A percentile compares a stretch with the other conserved stretches of the same genome.
These are phyloP conservation scores for Patella pellucida DNA, from an alignment of 2,888 invertebrate genomes.

Conservation along the genomic window DNA sequence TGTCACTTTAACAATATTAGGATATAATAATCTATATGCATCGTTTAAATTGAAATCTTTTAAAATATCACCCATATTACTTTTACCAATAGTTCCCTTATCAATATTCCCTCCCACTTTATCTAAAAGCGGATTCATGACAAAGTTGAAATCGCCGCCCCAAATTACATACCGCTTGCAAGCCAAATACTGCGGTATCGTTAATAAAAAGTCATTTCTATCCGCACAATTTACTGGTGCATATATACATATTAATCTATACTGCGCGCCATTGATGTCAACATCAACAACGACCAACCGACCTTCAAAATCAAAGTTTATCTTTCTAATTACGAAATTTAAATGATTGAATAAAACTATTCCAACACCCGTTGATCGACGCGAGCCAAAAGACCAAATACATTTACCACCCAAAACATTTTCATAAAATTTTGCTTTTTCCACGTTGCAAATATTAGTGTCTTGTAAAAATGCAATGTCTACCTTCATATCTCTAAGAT, in stretches of 20 bases:
- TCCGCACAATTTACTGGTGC: neutral
- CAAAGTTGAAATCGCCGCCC: neutral
- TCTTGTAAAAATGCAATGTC: constrained; percentile 6
- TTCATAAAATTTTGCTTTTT: neutral
- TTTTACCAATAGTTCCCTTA: neutral
- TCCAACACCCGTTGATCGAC: neutral
- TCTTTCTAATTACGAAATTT: neutral
- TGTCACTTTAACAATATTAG: constrained; percentile 10
- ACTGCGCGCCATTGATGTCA: neutral
- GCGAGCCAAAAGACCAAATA: neutral
- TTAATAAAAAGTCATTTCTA: neutral
- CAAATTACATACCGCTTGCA: neutral
- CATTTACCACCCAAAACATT: neutral
- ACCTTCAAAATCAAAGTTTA: constrained; percentile 1
- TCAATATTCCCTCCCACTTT: constrained; percentile 8
- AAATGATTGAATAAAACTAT: neutral
- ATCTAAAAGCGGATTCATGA: neutral
- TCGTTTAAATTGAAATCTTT: constrained; percentile 1
- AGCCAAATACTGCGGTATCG: constrained; percentile 6
- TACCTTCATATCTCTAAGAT: constrained; percentile 1
- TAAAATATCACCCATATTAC: neutral
- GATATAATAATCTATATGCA: neutral
- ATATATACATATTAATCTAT: neutral
- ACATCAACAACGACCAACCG: neutral
- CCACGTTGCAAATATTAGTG: neutral